Conservation (phyloP, 2,888 invertebrate genomes). For the Bimastos eiseni region DNA sequence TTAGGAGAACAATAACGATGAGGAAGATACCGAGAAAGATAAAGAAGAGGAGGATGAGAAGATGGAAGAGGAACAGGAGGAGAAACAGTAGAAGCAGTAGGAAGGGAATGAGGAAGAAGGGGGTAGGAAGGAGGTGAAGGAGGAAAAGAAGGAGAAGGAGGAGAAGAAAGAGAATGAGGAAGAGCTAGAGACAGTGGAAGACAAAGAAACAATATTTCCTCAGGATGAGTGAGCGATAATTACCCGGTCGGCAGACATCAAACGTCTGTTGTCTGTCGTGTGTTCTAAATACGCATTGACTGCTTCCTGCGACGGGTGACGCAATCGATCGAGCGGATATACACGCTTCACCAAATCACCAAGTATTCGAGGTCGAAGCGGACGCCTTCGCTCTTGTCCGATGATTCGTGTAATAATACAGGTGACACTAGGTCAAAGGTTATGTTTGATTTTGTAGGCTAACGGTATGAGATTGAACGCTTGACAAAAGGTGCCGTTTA, state of each 20-base stretch:
- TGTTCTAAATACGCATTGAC: not conserved
- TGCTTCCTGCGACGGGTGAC: not conserved
- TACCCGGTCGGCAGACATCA: not conserved
- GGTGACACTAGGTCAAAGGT: not conserved
- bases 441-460: not conserved
- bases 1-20: too few relatives aligned
- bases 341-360: not conserved
- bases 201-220: not conserved
- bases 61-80: too few relatives aligned
- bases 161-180: too few relatives aligned
- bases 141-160: too few relatives aligned
- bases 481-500: not conserved
- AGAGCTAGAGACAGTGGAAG: too few relatives aligned
- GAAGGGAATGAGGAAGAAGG: too few relatives aligned
- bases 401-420: too few relatives aligned
- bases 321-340: not conserved
- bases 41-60: too few relatives aligned
- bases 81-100: too few relatives aligned
- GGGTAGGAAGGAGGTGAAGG: too few relatives aligned
- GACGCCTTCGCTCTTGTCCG: not conserved
- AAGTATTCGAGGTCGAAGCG: not conserved
- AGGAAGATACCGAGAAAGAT: too few relatives aligned
- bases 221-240: not conserved
- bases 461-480: not conserved
- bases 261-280: not conserved